A percentile compares a stretch with the other conserved stretches of the same genome.
Conservation (phyloP, 2,113 vertebrate species). For the Bambusicola thoracicus region DNA sequence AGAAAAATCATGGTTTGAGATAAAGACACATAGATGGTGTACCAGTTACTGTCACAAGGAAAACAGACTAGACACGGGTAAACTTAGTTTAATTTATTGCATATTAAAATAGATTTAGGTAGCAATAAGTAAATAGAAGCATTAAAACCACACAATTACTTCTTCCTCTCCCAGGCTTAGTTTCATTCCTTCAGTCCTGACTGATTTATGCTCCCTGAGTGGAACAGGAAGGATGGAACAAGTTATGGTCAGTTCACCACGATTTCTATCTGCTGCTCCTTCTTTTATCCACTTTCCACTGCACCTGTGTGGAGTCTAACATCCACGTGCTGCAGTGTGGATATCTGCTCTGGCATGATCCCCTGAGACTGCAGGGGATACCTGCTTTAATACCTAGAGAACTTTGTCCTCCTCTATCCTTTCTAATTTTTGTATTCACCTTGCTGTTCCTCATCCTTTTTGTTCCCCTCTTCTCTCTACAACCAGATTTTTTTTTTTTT, state of each 20-base stretch:
- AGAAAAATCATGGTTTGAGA: neutral
- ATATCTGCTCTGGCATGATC: neutral
- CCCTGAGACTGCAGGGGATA: neutral
- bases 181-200: neutral
- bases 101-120: neutral
- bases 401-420: neutral
- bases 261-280: neutral
- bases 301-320: neutral
- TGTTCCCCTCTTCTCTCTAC: neutral
- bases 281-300: neutral
- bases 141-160: neutral
- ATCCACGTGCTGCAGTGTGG: accelerated
- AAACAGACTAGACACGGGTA: no score
- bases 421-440: neutral
- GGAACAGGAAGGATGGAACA: neutral
- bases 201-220: no score
- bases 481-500: neutral
- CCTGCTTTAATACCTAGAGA: neutral
- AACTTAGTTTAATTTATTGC: no score
- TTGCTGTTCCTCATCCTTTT: neutral
- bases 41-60: neutral
- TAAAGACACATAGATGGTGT: neutral
- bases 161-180: neutral
- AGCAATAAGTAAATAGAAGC: neutral
- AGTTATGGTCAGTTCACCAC: neutral